A percentile compares a stretch with the other conserved stretches of the same genome.
phyloP scores from a whole-genome alignment of 2,888 invertebrate genomes.

The Thera britannica region DNA sequence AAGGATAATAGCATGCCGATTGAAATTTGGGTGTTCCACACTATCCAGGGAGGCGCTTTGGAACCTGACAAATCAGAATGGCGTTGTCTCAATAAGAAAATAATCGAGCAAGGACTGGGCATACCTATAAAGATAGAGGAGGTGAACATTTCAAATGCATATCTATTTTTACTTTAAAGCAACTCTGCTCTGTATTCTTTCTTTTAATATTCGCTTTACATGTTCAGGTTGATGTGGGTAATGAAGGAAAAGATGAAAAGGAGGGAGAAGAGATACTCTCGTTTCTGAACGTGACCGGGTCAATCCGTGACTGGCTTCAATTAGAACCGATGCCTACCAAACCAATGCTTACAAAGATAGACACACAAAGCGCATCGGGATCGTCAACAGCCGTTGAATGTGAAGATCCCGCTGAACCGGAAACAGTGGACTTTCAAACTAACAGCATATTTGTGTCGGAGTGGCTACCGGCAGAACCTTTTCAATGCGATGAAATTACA shows the following conservation, averaged over 20 bases:
- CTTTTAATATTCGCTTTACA: background rate
- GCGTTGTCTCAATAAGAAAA: conserved; percentile 87
- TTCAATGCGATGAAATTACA: conserved; percentile 80
- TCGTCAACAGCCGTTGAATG: conserved; percentile 44
- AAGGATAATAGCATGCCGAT: conserved; percentile 83
- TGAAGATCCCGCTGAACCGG: conserved; percentile 37
- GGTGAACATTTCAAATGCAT: conserved; percentile 45
- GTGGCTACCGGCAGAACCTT: conserved; percentile 86
- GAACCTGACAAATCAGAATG: conserved; percentile 87
- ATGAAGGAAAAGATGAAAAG: conserved; percentile 34
- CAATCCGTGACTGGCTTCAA: conserved; percentile 71
- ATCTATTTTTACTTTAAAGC: no score
- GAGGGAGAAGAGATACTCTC: conserved; percentile 60
- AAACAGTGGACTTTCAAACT: conserved; percentile 28
- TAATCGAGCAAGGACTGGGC: conserved; percentile 88
- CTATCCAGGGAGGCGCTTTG: conserved; percentile 86
- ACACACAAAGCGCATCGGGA: conserved; percentile 42
- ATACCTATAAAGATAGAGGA: conserved; percentile 65
- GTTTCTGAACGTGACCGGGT: conserved; percentile 70
- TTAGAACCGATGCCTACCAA: conserved; percentile 65
- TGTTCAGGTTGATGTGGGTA: conserved; percentile 16
- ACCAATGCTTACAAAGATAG: conserved; percentile 45
- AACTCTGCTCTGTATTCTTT: no score
- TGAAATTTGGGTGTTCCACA: conserved; percentile 87
- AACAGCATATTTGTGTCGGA: conserved; percentile 68